These are phyloP conservation scores for Cactoblastis cactorum DNA, from an alignment of 2,888 invertebrate species.

Conservation along the genomic window DNA sequence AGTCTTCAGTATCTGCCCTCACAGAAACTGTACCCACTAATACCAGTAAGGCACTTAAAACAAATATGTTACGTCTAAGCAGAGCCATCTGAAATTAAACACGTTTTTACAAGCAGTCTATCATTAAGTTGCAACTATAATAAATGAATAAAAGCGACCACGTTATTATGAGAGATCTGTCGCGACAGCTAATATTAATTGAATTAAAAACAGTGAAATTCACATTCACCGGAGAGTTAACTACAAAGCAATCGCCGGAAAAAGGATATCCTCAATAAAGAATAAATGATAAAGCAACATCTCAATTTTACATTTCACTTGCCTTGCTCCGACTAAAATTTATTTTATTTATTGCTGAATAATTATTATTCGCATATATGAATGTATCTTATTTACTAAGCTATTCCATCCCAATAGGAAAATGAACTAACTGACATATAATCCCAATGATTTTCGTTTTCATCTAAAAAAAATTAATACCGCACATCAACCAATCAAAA, in stretches of 20 bases:
- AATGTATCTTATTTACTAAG: not conserved
- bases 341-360: conserved; percentile 11
- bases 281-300: conserved; percentile 22
- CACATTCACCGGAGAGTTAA: conserved; percentile 16
- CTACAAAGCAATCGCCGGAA: conserved; percentile 43
- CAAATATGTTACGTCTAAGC: conserved; percentile 42
- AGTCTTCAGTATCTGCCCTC: conserved; percentile 41
- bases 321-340: conserved; percentile 16
- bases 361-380: not conserved
- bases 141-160: conserved; percentile 11
- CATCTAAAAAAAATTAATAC: conserved; percentile 44
- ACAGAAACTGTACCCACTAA: conserved; percentile 37
- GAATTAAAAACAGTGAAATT: conserved; percentile 37
- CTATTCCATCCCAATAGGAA: not conserved
- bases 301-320: conserved; percentile 19
- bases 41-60: conserved; percentile 50
- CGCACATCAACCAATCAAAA: conserved; percentile 74
- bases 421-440: conserved; percentile 1
- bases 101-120: not conserved
- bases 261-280: conserved; percentile 67
- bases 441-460: conserved; percentile 41
- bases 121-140: not conserved
- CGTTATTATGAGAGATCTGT: not conserved
- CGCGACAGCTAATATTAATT: conserved; percentile 35
- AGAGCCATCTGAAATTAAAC: conserved; percentile 64